Evolutionary conservation across 1,140 invertebrate genomes (phyloP).

Genomic region (Trichonephila inaurata): DNA sequence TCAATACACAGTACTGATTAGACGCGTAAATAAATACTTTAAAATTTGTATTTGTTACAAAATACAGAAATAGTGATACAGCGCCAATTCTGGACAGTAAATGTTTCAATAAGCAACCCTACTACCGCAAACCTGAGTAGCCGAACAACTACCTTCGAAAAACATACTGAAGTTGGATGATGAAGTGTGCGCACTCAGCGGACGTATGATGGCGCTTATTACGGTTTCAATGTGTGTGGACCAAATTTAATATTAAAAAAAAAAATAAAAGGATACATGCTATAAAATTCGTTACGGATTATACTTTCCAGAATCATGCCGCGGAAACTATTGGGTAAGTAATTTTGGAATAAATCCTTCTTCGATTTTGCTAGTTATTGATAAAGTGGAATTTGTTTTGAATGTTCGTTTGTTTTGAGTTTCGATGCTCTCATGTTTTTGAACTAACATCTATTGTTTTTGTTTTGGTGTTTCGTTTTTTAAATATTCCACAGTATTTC

Average conservation of each 20-base stretch:
- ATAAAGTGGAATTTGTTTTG: conserved; percentile 22
- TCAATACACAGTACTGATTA: no score
- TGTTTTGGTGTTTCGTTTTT: not conserved
- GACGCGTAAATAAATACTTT: no score
- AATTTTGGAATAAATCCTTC: not conserved
- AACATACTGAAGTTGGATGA: conserved; percentile 66
- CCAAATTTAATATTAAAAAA: conserved; percentile 57
- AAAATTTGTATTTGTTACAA: not conserved
- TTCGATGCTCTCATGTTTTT: not conserved
- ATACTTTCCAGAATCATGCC: conserved; percentile 34
- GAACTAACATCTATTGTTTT: not conserved
- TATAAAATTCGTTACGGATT: conserved; percentile 37
- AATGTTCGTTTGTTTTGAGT: conserved; percentile 28
- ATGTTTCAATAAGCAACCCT: conserved; percentile 11
- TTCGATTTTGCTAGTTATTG: not conserved
- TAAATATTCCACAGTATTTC: not conserved
- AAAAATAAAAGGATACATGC: conserved; percentile 34
- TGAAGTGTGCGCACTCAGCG: conserved; percentile 44
- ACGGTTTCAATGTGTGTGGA: conserved; percentile 45
- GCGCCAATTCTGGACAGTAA: conserved; percentile 9
- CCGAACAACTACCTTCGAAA: conserved; percentile 74
- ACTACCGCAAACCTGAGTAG: conserved; percentile 72
- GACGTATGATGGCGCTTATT: conserved; percentile 53
- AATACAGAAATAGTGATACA: not conserved
- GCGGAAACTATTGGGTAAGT: conserved; percentile 66